These are phyloP conservation scores for Calliphora vomitoria DNA, from an alignment of 2,888 invertebrate species.

Conservation along the genomic window DNA sequence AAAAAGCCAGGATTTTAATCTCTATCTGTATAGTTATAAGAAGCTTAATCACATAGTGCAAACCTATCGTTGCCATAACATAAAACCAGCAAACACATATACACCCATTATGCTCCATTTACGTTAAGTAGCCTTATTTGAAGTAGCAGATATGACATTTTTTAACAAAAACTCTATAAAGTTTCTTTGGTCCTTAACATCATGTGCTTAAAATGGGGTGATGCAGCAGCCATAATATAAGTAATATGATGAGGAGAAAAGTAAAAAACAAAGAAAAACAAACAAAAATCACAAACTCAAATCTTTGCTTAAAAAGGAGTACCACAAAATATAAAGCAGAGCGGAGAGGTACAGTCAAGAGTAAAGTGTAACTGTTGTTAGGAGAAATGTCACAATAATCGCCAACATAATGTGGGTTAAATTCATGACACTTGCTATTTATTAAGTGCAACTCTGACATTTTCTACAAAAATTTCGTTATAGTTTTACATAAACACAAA, in stretches of 20 bases:
- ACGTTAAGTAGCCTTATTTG: neutral
- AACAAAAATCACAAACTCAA: neutral
- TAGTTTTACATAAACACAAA: neutral
- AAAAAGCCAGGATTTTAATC: neutral
- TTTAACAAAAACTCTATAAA: neutral
- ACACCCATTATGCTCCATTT: neutral
- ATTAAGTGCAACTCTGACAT: constrained; percentile 55
- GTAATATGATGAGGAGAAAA: neutral
- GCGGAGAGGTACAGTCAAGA: neutral
- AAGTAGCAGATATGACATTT: neutral
- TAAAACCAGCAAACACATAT: neutral
- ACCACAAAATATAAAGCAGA: neutral
- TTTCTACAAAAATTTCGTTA: constrained; percentile 33
- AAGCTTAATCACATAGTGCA: neutral
- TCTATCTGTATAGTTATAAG: neutral
- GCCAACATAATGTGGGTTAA: constrained; percentile 66
- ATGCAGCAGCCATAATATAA: neutral
- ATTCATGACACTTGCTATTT: constrained; percentile 65
- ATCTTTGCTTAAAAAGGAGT: neutral
- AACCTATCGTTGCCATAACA: neutral
- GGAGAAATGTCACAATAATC: constrained; percentile 67
- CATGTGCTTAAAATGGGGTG: neutral
- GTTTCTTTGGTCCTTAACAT: neutral
- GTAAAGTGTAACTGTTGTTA: constrained; percentile 12
- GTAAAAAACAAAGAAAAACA: neutral